These are phyloP conservation scores for Drosophila testacea DNA, from an alignment of 2,888 invertebrate genomes.

Conservation along the genomic window DNA sequence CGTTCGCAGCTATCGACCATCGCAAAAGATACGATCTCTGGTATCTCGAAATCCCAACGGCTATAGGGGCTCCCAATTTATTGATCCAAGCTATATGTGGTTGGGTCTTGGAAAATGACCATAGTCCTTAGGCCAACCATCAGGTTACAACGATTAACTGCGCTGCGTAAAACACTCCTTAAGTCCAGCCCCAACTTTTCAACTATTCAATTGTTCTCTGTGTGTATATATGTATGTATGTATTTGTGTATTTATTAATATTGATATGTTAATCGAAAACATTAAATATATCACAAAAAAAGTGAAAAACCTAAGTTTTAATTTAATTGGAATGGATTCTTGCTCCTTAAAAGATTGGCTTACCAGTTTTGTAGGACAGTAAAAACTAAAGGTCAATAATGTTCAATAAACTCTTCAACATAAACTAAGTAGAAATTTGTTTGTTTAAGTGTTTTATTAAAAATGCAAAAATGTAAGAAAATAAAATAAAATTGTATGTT, in stretches of 20 bases:
- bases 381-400: too few species aligned
- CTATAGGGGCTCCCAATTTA: constrained; percentile 88
- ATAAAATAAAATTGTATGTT: too few species aligned
- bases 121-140: constrained; percentile 14
- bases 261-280: constrained; percentile 4
- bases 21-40: constrained; percentile 87
- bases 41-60: constrained; percentile 86
- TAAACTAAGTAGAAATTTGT: too few species aligned
- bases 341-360: too few species aligned
- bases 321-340: background rate
- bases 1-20: constrained; percentile 85
- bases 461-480: too few species aligned
- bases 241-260: constrained; percentile 1
- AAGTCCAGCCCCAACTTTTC: constrained; percentile 4
- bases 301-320: background rate
- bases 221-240: constrained; percentile 30
- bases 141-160: constrained; percentile 51
- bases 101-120: constrained; percentile 87
- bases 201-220: constrained; percentile 13
- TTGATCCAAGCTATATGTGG: constrained; percentile 89
- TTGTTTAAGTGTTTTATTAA: too few species aligned
- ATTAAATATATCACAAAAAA: background rate
- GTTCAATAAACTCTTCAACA: too few species aligned
- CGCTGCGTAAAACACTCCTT: constrained; percentile 14
- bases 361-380: too few species aligned